phyloP scores from a whole-genome alignment of 2,113 vertebrate genomes.

The Columba janthina region DNA sequence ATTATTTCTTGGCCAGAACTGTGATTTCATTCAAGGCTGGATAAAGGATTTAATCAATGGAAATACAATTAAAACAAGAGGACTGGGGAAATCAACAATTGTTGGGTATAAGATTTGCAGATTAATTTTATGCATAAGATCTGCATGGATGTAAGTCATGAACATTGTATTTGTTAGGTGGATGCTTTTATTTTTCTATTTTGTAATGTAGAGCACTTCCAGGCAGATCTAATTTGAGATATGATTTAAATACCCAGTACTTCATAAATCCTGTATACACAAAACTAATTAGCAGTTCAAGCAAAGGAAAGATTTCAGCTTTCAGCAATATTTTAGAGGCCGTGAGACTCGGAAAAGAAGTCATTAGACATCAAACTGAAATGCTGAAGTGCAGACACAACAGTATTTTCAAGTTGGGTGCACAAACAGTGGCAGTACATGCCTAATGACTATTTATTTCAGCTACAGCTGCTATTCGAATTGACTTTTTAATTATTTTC shows the following conservation, averaged over 20 bases:
- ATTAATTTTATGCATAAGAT: neutral
- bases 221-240: neutral
- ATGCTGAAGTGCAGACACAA: slow-evolving; percentile 29
- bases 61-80: slow-evolving; percentile 1
- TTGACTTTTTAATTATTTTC: slow-evolving; percentile 11
- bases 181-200: neutral
- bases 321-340: slow-evolving; percentile 8
- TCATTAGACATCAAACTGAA: slow-evolving; percentile 23
- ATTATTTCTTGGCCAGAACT: neutral
- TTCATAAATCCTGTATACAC: neutral
- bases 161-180: neutral
- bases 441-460: slow-evolving; percentile 34
- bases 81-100: neutral
- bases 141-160: neutral
- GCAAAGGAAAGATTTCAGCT: slow-evolving; percentile 24
- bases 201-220: neutral
- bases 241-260: neutral
- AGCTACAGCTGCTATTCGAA: slow-evolving; percentile 14
- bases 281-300: slow-evolving; percentile 18
- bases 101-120: neutral
- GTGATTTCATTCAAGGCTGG: neutral
- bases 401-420: slow-evolving; percentile 39
- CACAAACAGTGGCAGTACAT: neutral
- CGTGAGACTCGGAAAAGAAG: neutral
- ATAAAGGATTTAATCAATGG: neutral